These are phyloP conservation scores for Helleia helle DNA, from an alignment of 2,888 invertebrate genomes.

Conservation along the genomic window DNA sequence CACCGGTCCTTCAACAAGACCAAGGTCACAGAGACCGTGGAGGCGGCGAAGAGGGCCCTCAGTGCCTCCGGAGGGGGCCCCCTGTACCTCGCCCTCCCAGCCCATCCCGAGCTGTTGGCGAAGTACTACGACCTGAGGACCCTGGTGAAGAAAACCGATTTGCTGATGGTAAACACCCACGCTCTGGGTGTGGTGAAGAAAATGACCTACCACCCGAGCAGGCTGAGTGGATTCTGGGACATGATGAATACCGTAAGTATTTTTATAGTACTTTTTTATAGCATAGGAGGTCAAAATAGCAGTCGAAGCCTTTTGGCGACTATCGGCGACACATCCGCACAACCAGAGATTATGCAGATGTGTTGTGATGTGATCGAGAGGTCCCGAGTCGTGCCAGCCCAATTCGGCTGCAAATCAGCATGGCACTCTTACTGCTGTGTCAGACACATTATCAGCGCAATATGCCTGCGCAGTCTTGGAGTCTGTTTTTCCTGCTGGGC, in stretches of 20 bases:
- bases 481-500: too few relatives aligned
- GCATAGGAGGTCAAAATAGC: too few relatives aligned
- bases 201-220: conserved; percentile 83
- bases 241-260: conserved; percentile 81
- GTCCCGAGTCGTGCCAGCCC: too few relatives aligned
- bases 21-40: conserved; percentile 58
- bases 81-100: conserved; percentile 76
- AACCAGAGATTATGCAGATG: too few relatives aligned
- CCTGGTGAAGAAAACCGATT: conserved; percentile 77
- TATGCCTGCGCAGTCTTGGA: too few relatives aligned
- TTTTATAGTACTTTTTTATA: too few relatives aligned
- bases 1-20: conserved; percentile 68
- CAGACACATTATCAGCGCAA: too few relatives aligned
- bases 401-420: too few relatives aligned
- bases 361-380: too few relatives aligned
- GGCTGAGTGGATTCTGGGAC: conserved; percentile 83
- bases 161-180: conserved; percentile 80
- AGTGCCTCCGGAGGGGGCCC: conserved; percentile 65
- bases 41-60: conserved; percentile 55
- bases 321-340: too few relatives aligned
- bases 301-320: too few relatives aligned
- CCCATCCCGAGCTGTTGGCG: conserved; percentile 77
- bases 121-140: conserved; percentile 81
- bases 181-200: conserved; percentile 77
- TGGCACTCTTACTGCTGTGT: too few relatives aligned